Conservation (phyloP, 2,113 vertebrate genomes). For the Cyphomyrus discorhynchus region DNA sequence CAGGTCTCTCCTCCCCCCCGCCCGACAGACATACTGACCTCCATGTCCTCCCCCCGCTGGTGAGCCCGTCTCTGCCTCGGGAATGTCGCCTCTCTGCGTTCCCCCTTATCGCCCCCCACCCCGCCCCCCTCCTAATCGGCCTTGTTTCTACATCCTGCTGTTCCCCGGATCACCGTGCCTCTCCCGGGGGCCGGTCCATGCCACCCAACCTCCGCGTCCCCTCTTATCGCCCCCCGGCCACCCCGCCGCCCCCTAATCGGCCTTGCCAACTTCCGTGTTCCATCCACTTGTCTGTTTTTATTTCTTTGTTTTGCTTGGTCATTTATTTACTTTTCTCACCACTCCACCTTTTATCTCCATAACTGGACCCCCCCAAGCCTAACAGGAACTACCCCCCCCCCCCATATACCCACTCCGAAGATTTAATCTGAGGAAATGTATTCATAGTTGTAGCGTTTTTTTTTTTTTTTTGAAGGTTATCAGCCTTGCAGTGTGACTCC, state of each 20-base stretch:
- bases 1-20: conserved; percentile 25
- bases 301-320: neutral
- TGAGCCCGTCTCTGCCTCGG: neutral
- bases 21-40: neutral
- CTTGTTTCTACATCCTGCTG: neutral
- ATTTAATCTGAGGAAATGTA: neutral
- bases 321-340: neutral
- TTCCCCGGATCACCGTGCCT: neutral
- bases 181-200: too few relatives aligned
- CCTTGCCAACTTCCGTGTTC: neutral
- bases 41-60: neutral
- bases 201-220: neutral
- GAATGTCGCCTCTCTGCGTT: neutral
- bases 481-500: neutral
- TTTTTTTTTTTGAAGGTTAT: neutral
- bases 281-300: neutral
- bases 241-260: too few relatives aligned
- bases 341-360: neutral
- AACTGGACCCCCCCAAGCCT: neutral
- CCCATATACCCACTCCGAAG: neutral
- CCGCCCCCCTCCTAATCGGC: too few relatives aligned
- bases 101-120: neutral
- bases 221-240: neutral
- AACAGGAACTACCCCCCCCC: neutral
- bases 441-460: neutral